Evolutionary conservation across 2,113 vertebrate species (phyloP).

Genomic region (Phalacrocorax carbo): DNA sequence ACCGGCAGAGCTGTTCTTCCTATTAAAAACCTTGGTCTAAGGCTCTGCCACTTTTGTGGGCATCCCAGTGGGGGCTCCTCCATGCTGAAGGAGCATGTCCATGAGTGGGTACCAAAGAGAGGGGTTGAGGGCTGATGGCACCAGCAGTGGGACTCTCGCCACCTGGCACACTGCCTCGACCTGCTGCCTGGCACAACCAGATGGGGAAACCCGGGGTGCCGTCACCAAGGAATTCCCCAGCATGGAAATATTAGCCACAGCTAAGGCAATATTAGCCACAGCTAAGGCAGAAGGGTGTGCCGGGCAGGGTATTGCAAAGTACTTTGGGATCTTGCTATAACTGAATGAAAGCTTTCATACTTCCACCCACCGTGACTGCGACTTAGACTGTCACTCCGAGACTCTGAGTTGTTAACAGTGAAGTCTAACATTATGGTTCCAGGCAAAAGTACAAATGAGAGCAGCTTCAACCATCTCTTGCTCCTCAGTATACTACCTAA

Average conservation of each 20-base stretch:
- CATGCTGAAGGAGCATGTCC: background rate
- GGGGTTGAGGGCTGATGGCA: background rate
- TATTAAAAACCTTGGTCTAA: background rate
- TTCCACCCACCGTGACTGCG: background rate
- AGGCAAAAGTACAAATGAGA: background rate
- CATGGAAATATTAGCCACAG: background rate
- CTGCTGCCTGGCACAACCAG: fast-evolving
- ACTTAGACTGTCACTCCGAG: background rate
- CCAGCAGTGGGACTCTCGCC: background rate
- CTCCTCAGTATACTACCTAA: background rate
- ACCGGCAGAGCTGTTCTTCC: background rate
- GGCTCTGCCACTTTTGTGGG: background rate
- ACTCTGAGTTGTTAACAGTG: background rate
- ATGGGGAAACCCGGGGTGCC: background rate
- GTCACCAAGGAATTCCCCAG: background rate
- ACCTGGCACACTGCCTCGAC: background rate
- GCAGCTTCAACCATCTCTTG: background rate
- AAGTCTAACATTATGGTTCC: background rate
- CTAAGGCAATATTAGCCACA: background rate
- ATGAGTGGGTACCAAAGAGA: background rate
- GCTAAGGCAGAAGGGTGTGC: background rate
- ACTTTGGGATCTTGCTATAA: background rate
- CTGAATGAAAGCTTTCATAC: background rate
- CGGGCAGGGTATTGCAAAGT: background rate
- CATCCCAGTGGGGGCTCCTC: background rate